Evolutionary conservation across 2,113 vertebrate genomes (phyloP).

Genomic region (Catagonus wagneri): DNA sequence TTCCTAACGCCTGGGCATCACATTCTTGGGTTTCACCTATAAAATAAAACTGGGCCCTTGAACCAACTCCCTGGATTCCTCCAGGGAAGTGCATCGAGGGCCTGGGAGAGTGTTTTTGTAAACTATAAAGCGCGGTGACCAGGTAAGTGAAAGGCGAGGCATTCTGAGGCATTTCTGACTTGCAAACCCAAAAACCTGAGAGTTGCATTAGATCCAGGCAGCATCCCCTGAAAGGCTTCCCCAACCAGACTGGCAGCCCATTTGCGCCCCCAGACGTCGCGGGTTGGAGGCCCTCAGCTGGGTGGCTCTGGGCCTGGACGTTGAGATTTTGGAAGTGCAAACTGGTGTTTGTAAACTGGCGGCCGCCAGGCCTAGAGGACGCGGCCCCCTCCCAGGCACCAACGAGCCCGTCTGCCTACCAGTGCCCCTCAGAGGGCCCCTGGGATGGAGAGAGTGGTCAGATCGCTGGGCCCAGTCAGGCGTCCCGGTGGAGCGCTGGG

Average conservation of each 20-base stretch:
- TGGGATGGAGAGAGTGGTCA: not conserved
- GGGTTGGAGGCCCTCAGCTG: not conserved
- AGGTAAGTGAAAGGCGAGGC: not conserved
- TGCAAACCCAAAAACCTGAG: not conserved
- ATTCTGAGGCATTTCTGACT: not conserved
- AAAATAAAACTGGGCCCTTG: not conserved
- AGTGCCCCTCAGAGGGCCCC: not conserved
- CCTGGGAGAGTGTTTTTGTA: not conserved
- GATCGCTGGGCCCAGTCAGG: not conserved
- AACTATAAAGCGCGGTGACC: not conserved
- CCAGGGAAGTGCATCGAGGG: accelerated
- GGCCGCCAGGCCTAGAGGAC: not conserved
- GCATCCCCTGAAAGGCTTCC: not conserved
- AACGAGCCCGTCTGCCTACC: not conserved
- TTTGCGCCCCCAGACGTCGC: accelerated
- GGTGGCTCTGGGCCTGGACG: not conserved
- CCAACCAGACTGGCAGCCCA: accelerated
- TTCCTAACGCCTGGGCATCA: not conserved
- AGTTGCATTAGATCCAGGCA: not conserved
- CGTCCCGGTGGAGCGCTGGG: not conserved
- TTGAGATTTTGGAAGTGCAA: not conserved
- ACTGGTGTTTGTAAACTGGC: not conserved
- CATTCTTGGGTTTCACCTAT: not conserved
- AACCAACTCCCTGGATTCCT: not conserved
- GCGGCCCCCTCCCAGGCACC: not conserved